Base-by-base conservation (phyloP, 2,888 invertebrate genomes). In the Phania funesta region DNA sequence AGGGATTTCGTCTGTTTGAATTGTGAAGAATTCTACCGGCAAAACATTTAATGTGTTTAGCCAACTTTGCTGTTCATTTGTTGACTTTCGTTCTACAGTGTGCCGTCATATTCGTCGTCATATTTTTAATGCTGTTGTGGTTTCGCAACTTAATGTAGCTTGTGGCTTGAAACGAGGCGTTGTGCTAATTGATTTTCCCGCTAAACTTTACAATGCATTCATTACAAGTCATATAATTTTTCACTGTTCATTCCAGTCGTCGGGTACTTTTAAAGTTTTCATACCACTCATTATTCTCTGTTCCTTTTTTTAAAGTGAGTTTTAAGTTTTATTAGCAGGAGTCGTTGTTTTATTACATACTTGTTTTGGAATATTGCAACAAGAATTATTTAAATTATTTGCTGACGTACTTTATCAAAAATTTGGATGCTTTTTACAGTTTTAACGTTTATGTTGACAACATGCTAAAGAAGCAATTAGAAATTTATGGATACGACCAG, bases 171-270 rank as follows among this genome's bases (percentile, higher is more conserved):
- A 76, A 77, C 71, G 60, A 67, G 77, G 77, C 71, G 77, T 77
- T 81, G 77, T 76, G 80, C 77, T 73, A 77, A 81, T 81, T 81
- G 80, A 81, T 81, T 81, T 81, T 81, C 65, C 80, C 60, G 71
- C 80, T 77, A 60, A 77, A 67, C 52, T 71, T 81, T 71, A 67
- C 71, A 70, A 70, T 70, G 50, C 41, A 44, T 70, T 58, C 76
- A 76, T 80, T 71, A 70, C 71, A 70, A 46, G 62, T 38, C 26
- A 7, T 50, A 46, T 62, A 32, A 9, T 50, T 50, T 65, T 48
- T 38, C 7, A 24, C 13, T 18, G 16, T 2, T 44, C 16, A 44
- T 11, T 32, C 16, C 9, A n/a, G n/a, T 20, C 35, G 24, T 41
- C 26, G 60, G 11, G 2, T n/a, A 44, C 22, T 44, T 62, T 62